Percentiles rank a stretch among this genome's conserved stretches.
These are phyloP conservation scores for Acanthornis magna DNA, from an alignment of 2,797 vertebrate species.

Conservation along the genomic window DNA sequence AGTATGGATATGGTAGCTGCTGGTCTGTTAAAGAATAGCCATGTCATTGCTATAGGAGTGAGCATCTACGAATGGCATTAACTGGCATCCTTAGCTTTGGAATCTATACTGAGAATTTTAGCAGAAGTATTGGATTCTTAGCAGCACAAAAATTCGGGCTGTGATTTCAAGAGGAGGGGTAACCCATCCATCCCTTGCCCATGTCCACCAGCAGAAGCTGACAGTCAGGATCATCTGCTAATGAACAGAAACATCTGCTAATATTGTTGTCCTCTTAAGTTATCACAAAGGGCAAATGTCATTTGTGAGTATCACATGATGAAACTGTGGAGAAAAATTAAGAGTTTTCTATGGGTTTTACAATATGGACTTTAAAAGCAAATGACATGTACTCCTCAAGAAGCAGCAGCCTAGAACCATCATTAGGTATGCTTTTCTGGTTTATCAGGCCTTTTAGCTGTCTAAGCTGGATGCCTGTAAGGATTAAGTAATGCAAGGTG, in stretches of 20 bases:
- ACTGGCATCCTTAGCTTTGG: neutral
- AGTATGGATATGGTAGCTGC: neutral
- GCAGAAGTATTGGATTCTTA: neutral
- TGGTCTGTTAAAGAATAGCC: neutral
- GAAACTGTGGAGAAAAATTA: neutral
- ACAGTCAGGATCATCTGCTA: slow-evolving; percentile 28
- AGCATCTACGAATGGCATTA: neutral
- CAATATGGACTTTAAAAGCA: neutral
- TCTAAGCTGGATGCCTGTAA: neutral
- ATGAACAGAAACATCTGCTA: neutral
- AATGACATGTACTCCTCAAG: slow-evolving; percentile 38
- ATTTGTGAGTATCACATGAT: neutral
- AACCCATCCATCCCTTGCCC: neutral
- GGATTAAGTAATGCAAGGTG: neutral
- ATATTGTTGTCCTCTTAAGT: slow-evolving; percentile 50
- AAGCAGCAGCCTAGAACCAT: neutral
- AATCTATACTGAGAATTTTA: neutral
- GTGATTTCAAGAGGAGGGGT: slow-evolving; percentile 4
- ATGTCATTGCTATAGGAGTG: neutral
- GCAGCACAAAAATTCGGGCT: neutral
- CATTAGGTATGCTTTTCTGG: slow-evolving; percentile 12
- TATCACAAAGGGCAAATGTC: neutral
- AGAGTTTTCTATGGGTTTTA: slow-evolving; percentile 36
- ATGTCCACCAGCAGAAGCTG: neutral
- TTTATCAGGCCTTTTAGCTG: slow-evolving; percentile 4